These are phyloP conservation scores for Distichodus sexfasciatus DNA, from an alignment of 2,797 vertebrate genomes.

Conservation along the genomic window DNA sequence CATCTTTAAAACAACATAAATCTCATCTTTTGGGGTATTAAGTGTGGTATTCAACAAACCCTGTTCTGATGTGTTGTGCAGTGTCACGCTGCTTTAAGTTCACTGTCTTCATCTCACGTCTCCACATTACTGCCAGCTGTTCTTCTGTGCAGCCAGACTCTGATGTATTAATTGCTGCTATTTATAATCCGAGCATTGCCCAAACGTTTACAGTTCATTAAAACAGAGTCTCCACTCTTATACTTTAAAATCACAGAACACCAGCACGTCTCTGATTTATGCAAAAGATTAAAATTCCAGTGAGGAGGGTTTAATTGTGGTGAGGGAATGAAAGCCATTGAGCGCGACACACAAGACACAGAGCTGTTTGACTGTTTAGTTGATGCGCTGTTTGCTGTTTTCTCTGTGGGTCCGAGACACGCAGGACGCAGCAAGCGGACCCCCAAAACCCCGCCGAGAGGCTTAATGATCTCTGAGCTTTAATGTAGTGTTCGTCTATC, in stretches of 20 bases:
- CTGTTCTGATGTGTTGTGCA: background rate
- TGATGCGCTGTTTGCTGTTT: background rate
- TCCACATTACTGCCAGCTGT: background rate
- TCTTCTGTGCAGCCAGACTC: background rate
- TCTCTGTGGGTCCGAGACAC: background rate
- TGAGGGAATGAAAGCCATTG: slow-evolving; percentile 62
- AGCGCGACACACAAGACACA: slow-evolving; percentile 61
- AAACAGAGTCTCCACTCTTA: slow-evolving; percentile 9
- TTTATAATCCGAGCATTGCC: background rate
- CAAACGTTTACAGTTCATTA: background rate
- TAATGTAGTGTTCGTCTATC: background rate
- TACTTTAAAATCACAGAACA: slow-evolving; percentile 44
- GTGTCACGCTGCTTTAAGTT: background rate
- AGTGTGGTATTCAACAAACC: background rate
- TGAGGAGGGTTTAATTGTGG: slow-evolving; percentile 56
- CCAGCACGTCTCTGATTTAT: slow-evolving; percentile 60
- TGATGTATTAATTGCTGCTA: background rate
- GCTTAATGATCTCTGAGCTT: too few relatives aligned
- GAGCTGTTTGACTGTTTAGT: slow-evolving; percentile 41
- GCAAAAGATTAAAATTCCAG: slow-evolving; percentile 74
- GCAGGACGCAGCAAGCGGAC: background rate
- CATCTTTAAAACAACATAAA: slow-evolving; percentile 15
- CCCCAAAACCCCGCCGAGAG: too few relatives aligned
- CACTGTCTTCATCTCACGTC: background rate
- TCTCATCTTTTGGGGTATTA: background rate